phyloP scores from a whole-genome alignment of 2,888 invertebrate genomes.

The Pristionchus fissidentatus region DNA sequence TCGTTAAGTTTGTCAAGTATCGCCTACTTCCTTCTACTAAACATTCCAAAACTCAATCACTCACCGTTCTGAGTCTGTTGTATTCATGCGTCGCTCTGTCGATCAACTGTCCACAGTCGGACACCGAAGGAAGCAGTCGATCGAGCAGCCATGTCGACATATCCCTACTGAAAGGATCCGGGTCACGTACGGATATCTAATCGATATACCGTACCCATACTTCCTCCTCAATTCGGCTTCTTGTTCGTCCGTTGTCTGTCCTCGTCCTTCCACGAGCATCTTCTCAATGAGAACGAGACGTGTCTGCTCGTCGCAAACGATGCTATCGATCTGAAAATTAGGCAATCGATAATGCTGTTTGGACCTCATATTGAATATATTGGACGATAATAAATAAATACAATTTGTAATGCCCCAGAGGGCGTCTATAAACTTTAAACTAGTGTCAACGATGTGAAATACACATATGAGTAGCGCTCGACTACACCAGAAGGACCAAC shows the following conservation, averaged over 20 bases:
- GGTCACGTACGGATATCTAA: background rate
- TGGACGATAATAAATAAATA: background rate
- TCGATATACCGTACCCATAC: slow-evolving; percentile 55
- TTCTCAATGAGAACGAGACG: slow-evolving; percentile 62
- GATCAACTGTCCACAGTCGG: slow-evolving; percentile 62
- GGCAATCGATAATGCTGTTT: background rate
- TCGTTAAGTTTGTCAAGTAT: no score
- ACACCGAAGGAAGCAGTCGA: slow-evolving; percentile 61
- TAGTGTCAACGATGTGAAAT: no score
- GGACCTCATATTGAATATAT: background rate
- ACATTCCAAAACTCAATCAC: background rate
- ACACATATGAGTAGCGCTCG: background rate
- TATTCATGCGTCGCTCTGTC: slow-evolving; percentile 61
- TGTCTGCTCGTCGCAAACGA: slow-evolving; percentile 65
- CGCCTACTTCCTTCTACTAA: no score
- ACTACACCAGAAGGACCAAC: slow-evolving; percentile 35
- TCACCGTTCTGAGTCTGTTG: slow-evolving; percentile 56
- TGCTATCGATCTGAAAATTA: slow-evolving; percentile 56
- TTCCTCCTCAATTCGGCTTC: slow-evolving; percentile 52
- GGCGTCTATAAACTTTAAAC: background rate
- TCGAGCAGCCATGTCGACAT: slow-evolving; percentile 64
- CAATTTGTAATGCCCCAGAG: background rate
- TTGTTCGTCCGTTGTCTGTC: slow-evolving; percentile 49
- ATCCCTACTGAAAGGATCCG: slow-evolving; percentile 51
- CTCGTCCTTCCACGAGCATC: slow-evolving; percentile 50